Evolutionary conservation across 2,797 vertebrate species (phyloP), one percentile per base, ranked within the genome.

Genomic region (Adelosebastes latens): DNA sequence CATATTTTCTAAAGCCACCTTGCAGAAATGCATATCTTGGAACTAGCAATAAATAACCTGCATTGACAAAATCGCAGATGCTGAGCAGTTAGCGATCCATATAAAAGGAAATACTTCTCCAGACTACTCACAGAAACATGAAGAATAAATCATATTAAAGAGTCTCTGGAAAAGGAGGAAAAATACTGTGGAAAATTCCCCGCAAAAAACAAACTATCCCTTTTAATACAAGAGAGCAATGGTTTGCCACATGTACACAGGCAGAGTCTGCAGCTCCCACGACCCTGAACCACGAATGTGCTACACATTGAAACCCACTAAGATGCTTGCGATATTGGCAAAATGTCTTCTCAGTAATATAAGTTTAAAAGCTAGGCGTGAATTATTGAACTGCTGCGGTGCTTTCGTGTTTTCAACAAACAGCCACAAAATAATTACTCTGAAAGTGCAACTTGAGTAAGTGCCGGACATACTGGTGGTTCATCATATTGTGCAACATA

Each of bases 21-120:
- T 81, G 81, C 81, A 90, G 83, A 91, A 89, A 92, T 80, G 78
- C 79, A 63, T 55, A 89, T 89, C 32, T 80, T 6, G 20, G 76
- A 82, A 18, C 46, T 4, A 34, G 76, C 71, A 79, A 84, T 93
- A 88, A 93, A 90, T 91, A 84, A 86, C n/a, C 2, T 8, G 22
- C 74, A 88, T 66, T 39, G 72, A 87, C 77, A 84, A 89, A 89
- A 89, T 77, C n/a, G 39, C 55, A 68, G 56, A 78, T 69, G 68
- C 82, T 63, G 81, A 73, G 80, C 75, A 78, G 84, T 89, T 81
- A 86, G 65, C 66, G 75, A 89, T 73, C 68, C 74, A 55, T 64
- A 69, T 65, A 71, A 87, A 89, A 82, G 49, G 59, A 85, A 86
- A 81, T 75, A 71, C 74, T n/a, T 84, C 79, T 56, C 42, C 52